These are phyloP conservation scores for rat (Rattus norvegicus) DNA, from an alignment of 2,113 vertebrate genomes.

Conservation along the genomic window GRCr8 NC_086024.1:9370501-9371000, in stretches of 20 bases:
- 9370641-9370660: constrained; percentile 39
- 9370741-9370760: neutral
- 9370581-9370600: neutral
- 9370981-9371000: constrained; percentile 32
- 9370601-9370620: constrained; percentile 45
- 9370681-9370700: constrained; percentile 18
- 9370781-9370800: neutral
- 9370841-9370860: constrained; percentile 27
- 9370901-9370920: constrained; percentile 41
- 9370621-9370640: constrained; percentile 53
- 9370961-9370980: neutral
- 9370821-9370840: neutral
- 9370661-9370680: constrained; percentile 36
- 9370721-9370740: neutral
- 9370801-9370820: neutral
- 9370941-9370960: constrained; percentile 38
- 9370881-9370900: neutral
- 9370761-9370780: constrained; percentile 23
- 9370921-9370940: constrained; percentile 41
- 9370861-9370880: neutral
- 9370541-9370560: constrained; percentile 56
- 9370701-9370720: constrained; percentile 14
- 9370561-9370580: constrained; percentile 29
- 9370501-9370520: constrained; percentile 65
- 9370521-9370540: constrained; percentile 73